Percentiles rank a stretch among this genome's conserved stretches.
These are phyloP conservation scores for Saimiri boliviensis DNA, from an alignment of 2,113 vertebrate species.

Conservation along the genomic window DNA sequence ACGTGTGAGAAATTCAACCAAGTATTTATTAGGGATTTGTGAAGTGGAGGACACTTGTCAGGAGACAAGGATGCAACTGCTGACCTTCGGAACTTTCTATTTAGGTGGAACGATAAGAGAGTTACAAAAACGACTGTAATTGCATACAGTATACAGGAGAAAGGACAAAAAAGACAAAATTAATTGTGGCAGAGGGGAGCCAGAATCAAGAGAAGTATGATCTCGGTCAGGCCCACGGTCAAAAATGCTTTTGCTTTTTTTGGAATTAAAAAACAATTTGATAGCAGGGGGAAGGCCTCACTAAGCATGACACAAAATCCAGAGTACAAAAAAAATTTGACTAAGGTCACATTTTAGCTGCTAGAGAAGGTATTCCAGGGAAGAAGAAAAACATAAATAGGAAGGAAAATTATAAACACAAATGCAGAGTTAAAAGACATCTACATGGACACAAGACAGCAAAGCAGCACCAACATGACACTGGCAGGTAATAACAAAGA, in stretches of 20 bases:
- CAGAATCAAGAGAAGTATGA: not conserved
- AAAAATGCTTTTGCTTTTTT: not conserved
- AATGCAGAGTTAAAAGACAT: not conserved
- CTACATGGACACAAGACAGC: not conserved
- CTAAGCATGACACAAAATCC: not conserved
- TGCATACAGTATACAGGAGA: not conserved
- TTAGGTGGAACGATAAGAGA: not conserved
- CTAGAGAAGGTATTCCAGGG: not conserved
- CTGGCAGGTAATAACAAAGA: not conserved
- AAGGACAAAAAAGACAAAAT: not conserved
- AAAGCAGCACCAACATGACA: rapidly evolving
- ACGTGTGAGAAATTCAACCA: not conserved
- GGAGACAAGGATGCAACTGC: not conserved
- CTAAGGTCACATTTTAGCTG: not conserved
- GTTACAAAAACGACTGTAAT: not conserved
- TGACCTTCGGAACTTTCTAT: not conserved
- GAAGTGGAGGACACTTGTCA: not conserved
- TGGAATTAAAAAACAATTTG: not conserved
- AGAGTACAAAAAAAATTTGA: slow-evolving; percentile 12
- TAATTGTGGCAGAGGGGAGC: not conserved
- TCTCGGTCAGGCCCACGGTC: not conserved
- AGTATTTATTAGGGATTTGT: not conserved
- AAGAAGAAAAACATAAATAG: not conserved
- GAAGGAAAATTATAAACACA: not conserved
- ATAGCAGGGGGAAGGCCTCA: not conserved